Evolutionary conservation across 2,797 vertebrate genomes (phyloP).

Genomic region (Rhinella marina): DNA sequence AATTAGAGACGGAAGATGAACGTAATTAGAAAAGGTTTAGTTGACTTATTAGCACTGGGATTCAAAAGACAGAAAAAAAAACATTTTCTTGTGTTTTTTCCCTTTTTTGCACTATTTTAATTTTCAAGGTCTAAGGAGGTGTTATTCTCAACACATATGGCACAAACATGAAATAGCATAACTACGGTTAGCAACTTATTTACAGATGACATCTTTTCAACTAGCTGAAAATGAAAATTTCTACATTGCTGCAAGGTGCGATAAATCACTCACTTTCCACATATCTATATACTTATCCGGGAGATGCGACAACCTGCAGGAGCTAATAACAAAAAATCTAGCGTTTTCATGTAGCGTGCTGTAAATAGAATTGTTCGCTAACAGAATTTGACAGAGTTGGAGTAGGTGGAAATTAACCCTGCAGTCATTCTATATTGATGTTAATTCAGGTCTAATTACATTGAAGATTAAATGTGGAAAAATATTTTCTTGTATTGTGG

Average conservation of each 20-base stretch:
- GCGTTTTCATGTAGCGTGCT: conserved; percentile 4
- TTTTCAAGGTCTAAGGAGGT: conserved; percentile 43
- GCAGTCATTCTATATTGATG: conserved; percentile 35
- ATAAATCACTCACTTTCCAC: conserved; percentile 48
- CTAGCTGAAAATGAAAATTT: conserved; percentile 50
- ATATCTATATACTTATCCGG: conserved; percentile 18
- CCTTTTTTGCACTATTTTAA: conserved; percentile 11
- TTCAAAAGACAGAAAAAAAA: not conserved
- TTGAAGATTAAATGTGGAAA: not conserved
- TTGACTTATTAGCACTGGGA: conserved; percentile 22
- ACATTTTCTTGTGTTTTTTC: not conserved
- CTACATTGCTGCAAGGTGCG: conserved; percentile 43
- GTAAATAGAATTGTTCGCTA: conserved; percentile 25
- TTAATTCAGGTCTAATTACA: conserved; percentile 27
- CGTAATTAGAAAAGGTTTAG: conserved; percentile 27
- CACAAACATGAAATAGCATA: conserved; percentile 44
- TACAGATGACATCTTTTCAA: conserved; percentile 51
- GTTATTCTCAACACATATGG: conserved; percentile 49
- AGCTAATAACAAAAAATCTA: conserved; percentile 2
- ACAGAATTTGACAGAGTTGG: conserved; percentile 25
- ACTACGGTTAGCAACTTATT: conserved; percentile 43
- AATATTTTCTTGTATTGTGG: not conserved
- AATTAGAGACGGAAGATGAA: conserved; percentile 12
- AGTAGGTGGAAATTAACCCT: conserved; percentile 47
- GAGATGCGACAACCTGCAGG: conserved; percentile 3